Base-by-base conservation (phyloP, 2,888 invertebrate species). In the Glyphotaelius pellucidus region DNA sequence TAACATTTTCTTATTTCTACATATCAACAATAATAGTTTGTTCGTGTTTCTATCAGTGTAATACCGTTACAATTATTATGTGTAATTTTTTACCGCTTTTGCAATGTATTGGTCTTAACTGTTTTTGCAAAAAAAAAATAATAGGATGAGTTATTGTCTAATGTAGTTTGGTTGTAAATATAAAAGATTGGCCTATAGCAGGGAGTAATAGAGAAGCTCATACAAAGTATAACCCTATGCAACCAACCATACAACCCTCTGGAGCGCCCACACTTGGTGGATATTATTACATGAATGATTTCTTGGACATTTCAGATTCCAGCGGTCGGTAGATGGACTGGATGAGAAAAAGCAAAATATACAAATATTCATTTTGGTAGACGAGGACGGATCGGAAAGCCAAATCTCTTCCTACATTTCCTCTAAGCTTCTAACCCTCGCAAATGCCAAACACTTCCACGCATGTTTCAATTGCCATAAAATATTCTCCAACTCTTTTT, bases 281-380 rank as follows among this genome's bases (percentile, higher is more conserved):
- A 35, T 84, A 35, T 84, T 84, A 32, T 79, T 80, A 32, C 79
- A 89, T 89, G 79, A 89, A 79, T 32, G 25, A 38, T 89, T 89
- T 89, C 35, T 89, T 89, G 35, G 32, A 79, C 25, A 67, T 89
- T 89, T 89, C 88, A 89, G 88, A 79, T 89, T 80, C 88, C 80
- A 80, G 79, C 31, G 79, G 32, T 79, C 79, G 42, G 80, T 89
- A 79, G 35, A 19, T 67, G 88, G 35, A 89, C 32, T 89, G 67
- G 88, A 89, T 35, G 38, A 89, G 31, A 89, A 89, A 89, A 9
- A n/a, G 86, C 35, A 86, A 86, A 31, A 88, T 88, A 67, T 30
- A 30, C 52, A 79, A 35, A 89, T 31, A 32, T 32, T 89, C 31
- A 35, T 79, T 89, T 89, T 80, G 35, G n/a, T 89, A 79, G 88